A percentile compares a stretch with the other conserved stretches of the same genome.
These are phyloP conservation scores for Andrena flavipes DNA, from an alignment of 2,888 invertebrate species.

Conservation along the genomic window DNA sequence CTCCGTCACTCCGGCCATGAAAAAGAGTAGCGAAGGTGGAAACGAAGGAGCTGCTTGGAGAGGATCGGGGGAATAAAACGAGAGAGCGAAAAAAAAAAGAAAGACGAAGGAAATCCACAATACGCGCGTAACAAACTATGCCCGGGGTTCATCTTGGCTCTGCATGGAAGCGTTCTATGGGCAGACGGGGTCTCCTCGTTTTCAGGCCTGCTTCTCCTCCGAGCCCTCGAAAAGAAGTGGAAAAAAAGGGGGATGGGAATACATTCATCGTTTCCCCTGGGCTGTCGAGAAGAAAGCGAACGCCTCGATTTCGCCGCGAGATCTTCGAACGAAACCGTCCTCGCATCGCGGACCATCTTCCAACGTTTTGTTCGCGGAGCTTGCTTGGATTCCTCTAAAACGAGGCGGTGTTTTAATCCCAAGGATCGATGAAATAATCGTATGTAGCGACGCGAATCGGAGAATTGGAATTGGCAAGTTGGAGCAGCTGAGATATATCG, in stretches of 20 bases:
- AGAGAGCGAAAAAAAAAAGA: neutral
- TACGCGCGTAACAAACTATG: slow-evolving; percentile 71
- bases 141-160: slow-evolving; percentile 55
- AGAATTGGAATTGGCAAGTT: neutral
- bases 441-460: too few relatives aligned
- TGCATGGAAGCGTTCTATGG: slow-evolving; percentile 67
- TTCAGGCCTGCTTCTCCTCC: slow-evolving; percentile 63
- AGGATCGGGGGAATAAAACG: slow-evolving; percentile 16
- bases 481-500: neutral
- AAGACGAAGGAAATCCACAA: slow-evolving; percentile 68
- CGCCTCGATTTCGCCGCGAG: slow-evolving; percentile 49
- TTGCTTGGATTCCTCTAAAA: neutral
- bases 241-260: slow-evolving; percentile 25
- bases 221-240: slow-evolving; percentile 39
- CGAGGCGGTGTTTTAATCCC: too few relatives aligned
- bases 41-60: neutral
- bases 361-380: slow-evolving; percentile 25
- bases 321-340: slow-evolving; percentile 36
- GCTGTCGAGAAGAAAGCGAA: slow-evolving; percentile 51
- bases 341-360: neutral
- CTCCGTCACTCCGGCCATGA: slow-evolving; percentile 49
- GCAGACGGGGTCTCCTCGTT: slow-evolving; percentile 55
- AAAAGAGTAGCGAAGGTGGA: slow-evolving; percentile 18
- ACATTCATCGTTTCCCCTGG: slow-evolving; percentile 59
- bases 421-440: too few relatives aligned